A percentile compares a stretch with the other conserved stretches of the same genome.
Evolutionary conservation across 2,888 invertebrate genomes (phyloP).

Genomic region (Cheilosia vernalis): DNA sequence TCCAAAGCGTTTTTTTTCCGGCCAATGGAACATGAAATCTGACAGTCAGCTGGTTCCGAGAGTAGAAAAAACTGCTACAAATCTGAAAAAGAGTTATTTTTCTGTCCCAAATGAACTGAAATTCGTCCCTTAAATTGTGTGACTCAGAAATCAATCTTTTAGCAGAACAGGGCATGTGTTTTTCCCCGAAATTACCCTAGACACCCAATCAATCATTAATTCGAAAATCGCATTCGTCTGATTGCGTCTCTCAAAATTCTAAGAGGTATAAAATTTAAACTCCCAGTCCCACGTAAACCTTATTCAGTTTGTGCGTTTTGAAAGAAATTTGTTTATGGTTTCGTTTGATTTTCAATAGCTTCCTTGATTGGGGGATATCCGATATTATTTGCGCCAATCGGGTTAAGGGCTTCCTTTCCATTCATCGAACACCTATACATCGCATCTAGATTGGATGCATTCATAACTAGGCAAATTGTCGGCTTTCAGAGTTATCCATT

Average conservation of each 20-base stretch:
- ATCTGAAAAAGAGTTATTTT: no score
- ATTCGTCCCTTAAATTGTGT: no score
- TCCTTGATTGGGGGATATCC: conserved; percentile 22
- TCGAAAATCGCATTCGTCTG: neutral
- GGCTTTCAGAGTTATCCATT: conserved; percentile 23
- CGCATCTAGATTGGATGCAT: conserved; percentile 20
- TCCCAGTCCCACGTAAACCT: neutral
- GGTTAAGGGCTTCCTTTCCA: conserved; percentile 21
- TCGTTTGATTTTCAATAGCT: conserved; percentile 7
- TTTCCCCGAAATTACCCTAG: no score
- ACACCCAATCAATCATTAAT: neutral
- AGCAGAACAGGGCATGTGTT: no score
- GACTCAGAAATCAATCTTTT: no score
- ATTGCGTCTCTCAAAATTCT: neutral
- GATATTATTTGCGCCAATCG: conserved; percentile 11
- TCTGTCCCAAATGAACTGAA: no score
- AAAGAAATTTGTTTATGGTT: neutral
- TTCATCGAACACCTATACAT: conserved; percentile 20
- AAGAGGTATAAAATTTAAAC: neutral
- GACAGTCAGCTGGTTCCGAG: no score
- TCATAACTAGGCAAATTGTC: conserved; percentile 59
- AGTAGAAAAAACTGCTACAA: no score
- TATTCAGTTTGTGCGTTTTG: neutral
- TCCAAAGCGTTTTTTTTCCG: no score
- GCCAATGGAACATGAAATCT: no score